Percentiles rank a stretch among this genome's conserved stretches.
Evolutionary conservation across 2,113 vertebrate genomes (phyloP).

Genomic region (Taxidea taxus): DNA sequence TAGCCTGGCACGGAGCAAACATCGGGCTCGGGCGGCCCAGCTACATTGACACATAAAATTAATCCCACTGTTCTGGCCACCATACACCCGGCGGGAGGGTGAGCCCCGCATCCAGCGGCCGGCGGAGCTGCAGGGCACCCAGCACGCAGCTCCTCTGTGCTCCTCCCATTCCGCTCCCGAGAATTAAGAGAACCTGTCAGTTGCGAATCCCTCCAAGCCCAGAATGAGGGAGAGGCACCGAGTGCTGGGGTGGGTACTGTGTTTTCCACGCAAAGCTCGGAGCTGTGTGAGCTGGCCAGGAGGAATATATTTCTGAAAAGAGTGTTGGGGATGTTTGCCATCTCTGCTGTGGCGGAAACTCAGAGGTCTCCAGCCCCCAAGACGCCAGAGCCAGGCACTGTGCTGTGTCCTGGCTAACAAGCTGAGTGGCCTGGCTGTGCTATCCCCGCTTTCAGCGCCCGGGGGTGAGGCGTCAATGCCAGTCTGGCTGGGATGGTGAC

Average conservation of each 20-base stretch:
- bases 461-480: not conserved
- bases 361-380: not conserved
- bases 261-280: not conserved
- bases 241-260: not conserved
- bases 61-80: not conserved
- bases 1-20: not conserved
- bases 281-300: not conserved
- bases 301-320: not conserved
- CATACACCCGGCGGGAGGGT: rapidly evolving
- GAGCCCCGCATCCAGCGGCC: rapidly evolving
- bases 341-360: not conserved
- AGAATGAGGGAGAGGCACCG: not conserved
- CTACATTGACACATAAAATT: not conserved
- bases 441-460: rapidly evolving
- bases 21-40: not conserved
- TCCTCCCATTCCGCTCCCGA: not conserved
- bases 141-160: not conserved
- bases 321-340: not conserved
- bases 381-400: not conserved
- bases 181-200: not conserved
- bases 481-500: no score
- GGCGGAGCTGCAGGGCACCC: not conserved
- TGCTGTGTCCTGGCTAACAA: not conserved
- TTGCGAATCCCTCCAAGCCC: not conserved
- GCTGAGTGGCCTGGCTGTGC: rapidly evolving